phyloP scores from a whole-genome alignment of 2,113 vertebrate species.

The Pseudorhombus dupliciocellatus region DNA sequence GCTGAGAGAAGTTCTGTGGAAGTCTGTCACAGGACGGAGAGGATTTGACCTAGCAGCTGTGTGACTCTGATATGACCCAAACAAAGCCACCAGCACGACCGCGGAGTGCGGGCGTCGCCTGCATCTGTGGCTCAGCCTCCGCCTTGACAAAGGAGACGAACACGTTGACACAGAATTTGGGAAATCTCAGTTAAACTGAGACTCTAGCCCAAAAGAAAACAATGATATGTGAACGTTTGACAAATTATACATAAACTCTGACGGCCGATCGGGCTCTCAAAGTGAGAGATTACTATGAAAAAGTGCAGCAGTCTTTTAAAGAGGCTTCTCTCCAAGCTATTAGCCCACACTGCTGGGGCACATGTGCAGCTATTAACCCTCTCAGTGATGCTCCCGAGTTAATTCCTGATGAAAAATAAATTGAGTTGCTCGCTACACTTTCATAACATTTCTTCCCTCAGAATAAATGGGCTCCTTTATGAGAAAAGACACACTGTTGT shows the following conservation, averaged over 20 bases:
- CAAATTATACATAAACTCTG: background rate
- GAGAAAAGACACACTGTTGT: conserved; percentile 83
- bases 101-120: conserved; percentile 32
- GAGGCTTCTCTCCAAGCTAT: conserved; percentile 38
- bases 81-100: conserved; percentile 71
- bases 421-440: conserved; percentile 80
- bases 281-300: conserved; percentile 25
- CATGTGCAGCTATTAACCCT: conserved; percentile 73
- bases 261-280: background rate
- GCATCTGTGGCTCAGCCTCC: conserved; percentile 15
- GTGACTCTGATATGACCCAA: conserved; percentile 74
- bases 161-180: background rate
- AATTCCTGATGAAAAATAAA: conserved; percentile 84
- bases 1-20: conserved; percentile 71
- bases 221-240: background rate
- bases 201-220: background rate
- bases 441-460: conserved; percentile 79
- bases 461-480: conserved; percentile 86
- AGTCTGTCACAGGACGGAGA: conserved; percentile 54
- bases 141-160: conserved; percentile 2
- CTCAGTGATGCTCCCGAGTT: conserved; percentile 68
- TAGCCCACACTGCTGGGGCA: conserved; percentile 60
- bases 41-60: conserved; percentile 68
- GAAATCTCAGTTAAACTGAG: background rate
- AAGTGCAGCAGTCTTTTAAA: conserved; percentile 24